Base-by-base conservation (phyloP, 2,113 vertebrate genomes). In the Thalassarche chlororhynchos region DNA sequence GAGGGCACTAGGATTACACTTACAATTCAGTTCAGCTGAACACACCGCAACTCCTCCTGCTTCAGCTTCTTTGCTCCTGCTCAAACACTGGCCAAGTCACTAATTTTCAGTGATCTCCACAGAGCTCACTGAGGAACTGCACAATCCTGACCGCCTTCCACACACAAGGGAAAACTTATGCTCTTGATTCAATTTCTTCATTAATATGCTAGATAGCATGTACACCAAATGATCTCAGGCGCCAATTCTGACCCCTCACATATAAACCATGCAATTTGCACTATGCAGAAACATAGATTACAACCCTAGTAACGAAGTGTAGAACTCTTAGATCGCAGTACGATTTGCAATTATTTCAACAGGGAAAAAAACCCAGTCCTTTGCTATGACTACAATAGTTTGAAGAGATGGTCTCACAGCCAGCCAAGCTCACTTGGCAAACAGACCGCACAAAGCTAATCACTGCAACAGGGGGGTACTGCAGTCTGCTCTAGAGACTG, bases 131-230 rank as follows among this genome's bases (percentile, higher is more conserved):
- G 3, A 70, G 24, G 57, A 90, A 72, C 38, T 60, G 32, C 19
- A 46, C 0, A 0, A 61, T 52, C 32, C 23, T 42, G 52, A 76
- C 15, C 6, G 1, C 32, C 26, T 76, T 66, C 24, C 29, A 64
- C 9, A 60, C n/a, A 71, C 11, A 52, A 36, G 17, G 17, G 42
- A 83, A 88, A 85, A 76, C 29, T n/a, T 38, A 36, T 0, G 3
- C 23, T 62, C 25, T 83, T 36, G 11, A 60, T 58, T 61, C 47
- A n/a, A 6, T 68, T 62, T 61, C 71, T 51, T 34, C 42, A 54
- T 62, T 78, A 38, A 62, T 28, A 61, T 0, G 1, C 44, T 23
- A 32, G 15, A 24, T 6, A 80, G 49, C 16, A 61, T 0, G 0
- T 13, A 40, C 31, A 44, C 12, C 28, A 65, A 86, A 49, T 14